Evolutionary conservation across 1,140 invertebrate species (phyloP), one percentile per base, ranked within the genome.

Genomic region (Diploscapter pachys): DNA sequence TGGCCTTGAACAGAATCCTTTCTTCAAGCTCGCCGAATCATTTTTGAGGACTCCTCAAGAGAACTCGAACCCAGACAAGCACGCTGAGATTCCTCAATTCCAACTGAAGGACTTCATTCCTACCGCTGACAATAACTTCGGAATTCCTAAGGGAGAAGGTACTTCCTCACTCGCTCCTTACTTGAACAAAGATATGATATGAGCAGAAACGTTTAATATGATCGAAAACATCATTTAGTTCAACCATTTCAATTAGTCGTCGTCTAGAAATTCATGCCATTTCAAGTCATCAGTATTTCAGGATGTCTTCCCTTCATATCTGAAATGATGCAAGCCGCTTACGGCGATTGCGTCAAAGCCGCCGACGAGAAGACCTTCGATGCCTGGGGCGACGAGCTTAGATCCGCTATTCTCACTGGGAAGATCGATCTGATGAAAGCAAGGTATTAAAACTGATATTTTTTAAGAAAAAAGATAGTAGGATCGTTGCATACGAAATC

Each of bases 311-410:
- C 83, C n/a, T 86, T 84, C 59, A 66, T 84, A n/a, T 81, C 80
- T n/a, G 84, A 84, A 71, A 84, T 84, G 63, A 84, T 84, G 83
- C 82, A 82, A 76, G 77, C 81, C 6, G 77, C 80, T 2, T 86
- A 85, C 66, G 83, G 83, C 52, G 86, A 86, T 62, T 84, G 83
- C 62, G 82, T 83, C n/a, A 72, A 81, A 65, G 72, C 78, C 9
- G 83, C 83, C 5, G 83, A 84, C 63, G 76, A 84, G 57, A 76
- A 73, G 63, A 82, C 83, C 3, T 84, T 85, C 77, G 84, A 86
- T 65, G 78, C 80, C 2, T 84, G 83, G 83, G 84, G 82, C 48
- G 73, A 81, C 53, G 82, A 84, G 66, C 81, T 84, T 9, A 78
- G 72, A 63, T 79, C 81, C 66, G 83, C 81, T 48, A 73, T 84